Evolutionary conservation across 2,113 vertebrate species (phyloP), one percentile per base, ranked within the genome.

Genomic region (Entelurus aequoreus): DNA sequence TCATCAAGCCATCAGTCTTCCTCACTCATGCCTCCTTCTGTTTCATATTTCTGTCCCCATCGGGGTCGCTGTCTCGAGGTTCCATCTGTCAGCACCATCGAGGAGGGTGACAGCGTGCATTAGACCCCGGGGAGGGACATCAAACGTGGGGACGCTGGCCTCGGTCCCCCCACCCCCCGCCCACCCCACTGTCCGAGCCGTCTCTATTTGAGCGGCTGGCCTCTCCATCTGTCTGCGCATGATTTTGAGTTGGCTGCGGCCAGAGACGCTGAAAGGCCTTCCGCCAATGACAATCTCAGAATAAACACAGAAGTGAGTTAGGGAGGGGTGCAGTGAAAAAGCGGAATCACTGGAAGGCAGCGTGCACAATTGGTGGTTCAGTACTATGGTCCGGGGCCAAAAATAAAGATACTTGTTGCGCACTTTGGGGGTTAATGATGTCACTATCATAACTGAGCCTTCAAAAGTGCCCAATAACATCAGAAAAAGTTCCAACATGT

Each of bases 11-110:
- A 74, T 82, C 80, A 68, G 66, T 88, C 82, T 82, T 70, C 72
- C 81, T 73, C 76, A 76, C 73, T 82, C 69, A 62, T 74, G 75
- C 66, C 74, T 83, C 63, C 81, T 81, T 82, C 76, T 77, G 77
- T 82, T 83, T 83, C 83, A 82, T 79, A 77, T 69, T 78, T 81
- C 63, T 82, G 68, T 81, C 79, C 83, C 79, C 68, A 48, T 60
- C 57, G 84, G 77, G 28, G 65, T 76, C 63, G 38, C 58, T 75
- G 83, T 82, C 82, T 83, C 72, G 48, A 84, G 79, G 79, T 74
- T 84, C 81, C 87, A 84, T 85, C 85, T 87, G 84, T 88, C 82
- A 85, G 76, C 87, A 48, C 77, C 56, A 57, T 83, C 81, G 66
- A 37, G 59, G 60, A 67, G 77, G 74, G 57, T 71, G 80, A 83